Percentiles rank a stretch among this genome's conserved stretches.
These are phyloP conservation scores for Rhinogobius similis DNA, from an alignment of 2,113 vertebrate species.

Conservation along the genomic window DNA sequence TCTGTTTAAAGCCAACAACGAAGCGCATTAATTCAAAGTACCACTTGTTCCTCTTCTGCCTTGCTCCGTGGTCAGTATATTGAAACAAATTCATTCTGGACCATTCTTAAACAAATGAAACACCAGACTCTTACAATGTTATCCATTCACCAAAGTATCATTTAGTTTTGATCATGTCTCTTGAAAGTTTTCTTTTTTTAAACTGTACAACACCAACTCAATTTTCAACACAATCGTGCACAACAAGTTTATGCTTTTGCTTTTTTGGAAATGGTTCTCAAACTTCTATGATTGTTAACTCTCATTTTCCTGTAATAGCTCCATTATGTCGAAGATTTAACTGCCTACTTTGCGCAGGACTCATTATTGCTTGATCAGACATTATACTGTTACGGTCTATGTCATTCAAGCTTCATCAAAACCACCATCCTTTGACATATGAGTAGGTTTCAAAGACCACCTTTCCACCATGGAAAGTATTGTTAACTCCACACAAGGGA, in stretches of 20 bases:
- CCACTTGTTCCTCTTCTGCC: slow-evolving; percentile 46
- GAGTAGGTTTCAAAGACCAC: slow-evolving; percentile 15
- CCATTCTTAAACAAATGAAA: slow-evolving; percentile 34
- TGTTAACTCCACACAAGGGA: slow-evolving; percentile 23
- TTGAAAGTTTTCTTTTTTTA: slow-evolving; percentile 38
- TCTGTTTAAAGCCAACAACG: slow-evolving; percentile 68
- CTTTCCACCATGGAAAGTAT: slow-evolving; percentile 35
- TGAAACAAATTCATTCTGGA: slow-evolving; percentile 55
- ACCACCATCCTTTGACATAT: slow-evolving; percentile 13
- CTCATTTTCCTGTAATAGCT: slow-evolving; percentile 12
- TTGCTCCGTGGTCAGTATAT: slow-evolving; percentile 64
- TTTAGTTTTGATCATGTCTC: slow-evolving; percentile 47
- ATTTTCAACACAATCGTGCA: neutral
- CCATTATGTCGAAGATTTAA: slow-evolving; percentile 22
- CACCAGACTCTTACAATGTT: neutral
- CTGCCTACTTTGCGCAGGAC: slow-evolving; percentile 3
- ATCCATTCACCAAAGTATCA: slow-evolving; percentile 27
- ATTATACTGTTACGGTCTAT: slow-evolving; percentile 17
- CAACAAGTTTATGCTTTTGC: slow-evolving; percentile 15
- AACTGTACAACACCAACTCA: slow-evolving; percentile 1
- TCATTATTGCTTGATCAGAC: slow-evolving; percentile 36
- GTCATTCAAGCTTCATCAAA: slow-evolving; percentile 19
- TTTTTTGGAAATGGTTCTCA: slow-evolving; percentile 31
- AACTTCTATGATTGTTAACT: slow-evolving; percentile 4
- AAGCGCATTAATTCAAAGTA: slow-evolving; percentile 63